Percentiles rank a stretch among this genome's conserved stretches.
Evolutionary conservation across 2,797 vertebrate species (phyloP).

Genomic region (Acanthiza pusilla): DNA sequence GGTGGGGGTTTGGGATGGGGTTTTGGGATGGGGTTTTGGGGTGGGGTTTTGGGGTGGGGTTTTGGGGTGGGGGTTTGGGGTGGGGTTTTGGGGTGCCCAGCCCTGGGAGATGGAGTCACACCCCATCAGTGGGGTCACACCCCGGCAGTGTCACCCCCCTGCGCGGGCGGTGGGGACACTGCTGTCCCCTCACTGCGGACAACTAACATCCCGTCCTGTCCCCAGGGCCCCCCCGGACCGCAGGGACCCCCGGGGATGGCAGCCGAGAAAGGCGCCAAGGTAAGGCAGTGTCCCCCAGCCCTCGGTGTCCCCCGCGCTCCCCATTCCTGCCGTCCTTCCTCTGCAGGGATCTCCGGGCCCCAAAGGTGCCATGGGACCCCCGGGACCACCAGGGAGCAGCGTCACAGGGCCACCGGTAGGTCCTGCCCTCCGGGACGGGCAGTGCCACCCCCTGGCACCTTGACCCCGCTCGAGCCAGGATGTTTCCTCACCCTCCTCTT

Average conservation of each 20-base stretch:
- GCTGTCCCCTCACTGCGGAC: fast-evolving
- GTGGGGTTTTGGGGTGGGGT: too few relatives aligned
- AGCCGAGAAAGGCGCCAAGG: constrained; percentile 86
- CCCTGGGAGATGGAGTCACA: not conserved
- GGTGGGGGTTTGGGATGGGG: too few relatives aligned
- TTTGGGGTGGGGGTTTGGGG: too few relatives aligned
- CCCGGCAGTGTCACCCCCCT: not conserved
- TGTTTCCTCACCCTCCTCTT: not conserved
- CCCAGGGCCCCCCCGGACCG: constrained; percentile 83
- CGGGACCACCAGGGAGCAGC: constrained; percentile 76
- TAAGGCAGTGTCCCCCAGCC: constrained; percentile 35
- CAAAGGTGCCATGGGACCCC: constrained; percentile 77
- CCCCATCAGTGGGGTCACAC: too few relatives aligned
- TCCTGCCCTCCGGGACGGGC: fast-evolving
- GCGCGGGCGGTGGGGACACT: fast-evolving
- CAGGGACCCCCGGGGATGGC: constrained; percentile 78
- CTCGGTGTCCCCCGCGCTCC: not conserved
- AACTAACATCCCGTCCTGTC: not conserved
- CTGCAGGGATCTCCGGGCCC: constrained; percentile 80
- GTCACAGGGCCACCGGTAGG: constrained; percentile 79
- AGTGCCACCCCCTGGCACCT: fast-evolving
- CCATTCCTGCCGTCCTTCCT: not conserved
- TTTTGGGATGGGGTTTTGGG: too few relatives aligned
- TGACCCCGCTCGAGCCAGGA: fast-evolving
- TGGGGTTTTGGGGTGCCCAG: not conserved